A percentile compares a stretch with the other conserved stretches of the same genome.
Conservation (phyloP, 2,888 invertebrate species). For the Agrotis segetum region DNA sequence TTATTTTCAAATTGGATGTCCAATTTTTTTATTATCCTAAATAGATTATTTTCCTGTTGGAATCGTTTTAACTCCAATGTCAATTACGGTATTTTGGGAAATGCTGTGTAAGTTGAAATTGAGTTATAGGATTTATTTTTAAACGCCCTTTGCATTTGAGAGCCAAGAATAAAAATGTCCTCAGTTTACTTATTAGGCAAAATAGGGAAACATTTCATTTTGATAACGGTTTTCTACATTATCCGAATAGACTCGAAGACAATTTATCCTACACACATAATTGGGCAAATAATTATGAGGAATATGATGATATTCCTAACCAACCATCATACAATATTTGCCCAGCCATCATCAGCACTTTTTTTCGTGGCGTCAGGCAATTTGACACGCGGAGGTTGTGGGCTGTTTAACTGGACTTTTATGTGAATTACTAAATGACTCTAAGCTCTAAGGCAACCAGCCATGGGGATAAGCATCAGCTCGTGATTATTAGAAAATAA, state of each 20-base stretch:
- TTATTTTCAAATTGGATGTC: slow-evolving; percentile 51
- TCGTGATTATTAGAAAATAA: neutral
- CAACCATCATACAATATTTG: no score
- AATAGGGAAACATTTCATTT: neutral
- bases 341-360: no score
- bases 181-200: neutral
- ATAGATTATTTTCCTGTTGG: slow-evolving; percentile 35
- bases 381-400: no score
- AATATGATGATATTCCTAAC: no score
- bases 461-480: no score
- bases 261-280: neutral
- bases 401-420: no score
- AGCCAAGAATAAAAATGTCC: neutral
- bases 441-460: no score
- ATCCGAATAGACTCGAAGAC: neutral
- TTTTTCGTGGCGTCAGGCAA: no score
- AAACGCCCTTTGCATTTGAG: slow-evolving; percentile 2
- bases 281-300: neutral
- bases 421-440: no score
- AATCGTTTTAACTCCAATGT: slow-evolving; percentile 22
- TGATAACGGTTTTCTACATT: neutral
- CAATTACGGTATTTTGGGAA: slow-evolving; percentile 11
- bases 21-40: slow-evolving; percentile 44
- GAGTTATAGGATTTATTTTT: slow-evolving; percentile 9
- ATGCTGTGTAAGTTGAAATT: neutral